Percentiles rank a stretch among this genome's conserved stretches.
phyloP scores from a whole-genome alignment of 2,888 invertebrate genomes.

The Torymus tubicola region DNA sequence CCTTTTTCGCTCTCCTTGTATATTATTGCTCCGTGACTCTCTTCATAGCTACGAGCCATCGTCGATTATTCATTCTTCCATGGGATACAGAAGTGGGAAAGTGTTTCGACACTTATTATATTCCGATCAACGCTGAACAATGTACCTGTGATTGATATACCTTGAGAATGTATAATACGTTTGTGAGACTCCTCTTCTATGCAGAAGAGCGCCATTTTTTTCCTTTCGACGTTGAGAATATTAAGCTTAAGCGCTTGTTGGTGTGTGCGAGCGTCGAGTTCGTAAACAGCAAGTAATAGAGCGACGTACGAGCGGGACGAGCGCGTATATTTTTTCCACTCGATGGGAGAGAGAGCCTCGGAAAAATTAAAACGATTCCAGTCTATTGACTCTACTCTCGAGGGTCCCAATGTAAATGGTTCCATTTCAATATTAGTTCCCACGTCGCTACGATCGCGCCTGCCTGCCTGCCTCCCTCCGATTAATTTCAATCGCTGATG shows the following conservation, averaged over 20 bases:
- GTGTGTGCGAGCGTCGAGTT: not conserved
- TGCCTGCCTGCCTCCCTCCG: not conserved
- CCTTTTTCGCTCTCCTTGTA: not conserved
- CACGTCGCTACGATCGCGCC: not conserved
- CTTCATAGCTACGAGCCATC: no score
- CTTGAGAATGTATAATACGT: not conserved
- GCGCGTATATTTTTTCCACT: slow-evolving; percentile 4
- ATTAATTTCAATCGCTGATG: slow-evolving; percentile 51
- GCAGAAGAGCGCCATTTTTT: not conserved
- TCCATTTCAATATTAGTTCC: slow-evolving; percentile 49
- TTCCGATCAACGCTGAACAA: not conserved
- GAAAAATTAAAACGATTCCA: slow-evolving; percentile 31
- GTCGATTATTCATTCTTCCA: slow-evolving; percentile 35
- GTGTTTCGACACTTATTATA: slow-evolving; percentile 7
- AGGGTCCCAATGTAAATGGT: slow-evolving; percentile 34
- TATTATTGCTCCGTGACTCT: not conserved
- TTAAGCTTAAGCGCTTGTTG: not conserved
- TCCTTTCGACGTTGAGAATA: not conserved
- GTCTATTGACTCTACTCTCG: slow-evolving; percentile 45
- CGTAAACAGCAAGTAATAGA: no score
- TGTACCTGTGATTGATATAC: slow-evolving; percentile 5
- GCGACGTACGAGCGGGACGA: not conserved
- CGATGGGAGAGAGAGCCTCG: not conserved
- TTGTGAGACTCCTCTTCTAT: not conserved
- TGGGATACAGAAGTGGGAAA: not conserved